phyloP scores from a whole-genome alignment of 2,888 invertebrate genomes.

The Eutolmus rufibarbis region DNA sequence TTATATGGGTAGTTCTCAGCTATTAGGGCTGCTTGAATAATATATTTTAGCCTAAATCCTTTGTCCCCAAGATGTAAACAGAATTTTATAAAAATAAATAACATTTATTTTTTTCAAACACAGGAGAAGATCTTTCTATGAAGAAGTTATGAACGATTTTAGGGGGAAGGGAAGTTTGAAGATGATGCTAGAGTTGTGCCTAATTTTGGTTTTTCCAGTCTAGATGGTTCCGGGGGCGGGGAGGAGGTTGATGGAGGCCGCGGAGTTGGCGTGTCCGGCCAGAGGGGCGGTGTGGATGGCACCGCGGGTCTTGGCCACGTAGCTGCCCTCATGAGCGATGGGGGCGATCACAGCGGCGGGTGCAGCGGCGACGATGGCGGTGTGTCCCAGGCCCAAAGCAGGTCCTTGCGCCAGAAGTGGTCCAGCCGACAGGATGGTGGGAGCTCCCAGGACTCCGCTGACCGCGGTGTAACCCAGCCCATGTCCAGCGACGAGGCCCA shows the following conservation, averaged over 20 bases:
- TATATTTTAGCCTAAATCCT: no score
- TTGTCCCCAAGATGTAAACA: not conserved
- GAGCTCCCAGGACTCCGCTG: not conserved
- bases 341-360: conserved; percentile 58
- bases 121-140: not conserved
- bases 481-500: not conserved
- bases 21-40: no score
- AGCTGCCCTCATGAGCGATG: conserved; percentile 59
- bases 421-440: not conserved
- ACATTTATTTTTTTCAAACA: not conserved
- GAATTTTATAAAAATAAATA: not conserved
- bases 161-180: not conserved
- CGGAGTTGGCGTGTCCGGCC: conserved; percentile 59
- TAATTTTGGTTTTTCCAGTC: conserved; percentile 30
- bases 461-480: not conserved
- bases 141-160: not conserved
- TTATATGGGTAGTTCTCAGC: no score
- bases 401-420: not conserved
- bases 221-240: conserved; percentile 60
- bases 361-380: conserved; percentile 56
- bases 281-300: conserved; percentile 61
- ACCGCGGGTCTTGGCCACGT: conserved; percentile 61
- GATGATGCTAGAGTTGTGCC: not conserved
- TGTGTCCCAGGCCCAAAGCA: conserved; percentile 51
- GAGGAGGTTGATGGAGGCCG: conserved; percentile 59